Percentiles rank a stretch among this genome's conserved stretches.
Conservation (phyloP, 64 coral and sea anemone genomes). For the Stichodactyla mertensii region DNA sequence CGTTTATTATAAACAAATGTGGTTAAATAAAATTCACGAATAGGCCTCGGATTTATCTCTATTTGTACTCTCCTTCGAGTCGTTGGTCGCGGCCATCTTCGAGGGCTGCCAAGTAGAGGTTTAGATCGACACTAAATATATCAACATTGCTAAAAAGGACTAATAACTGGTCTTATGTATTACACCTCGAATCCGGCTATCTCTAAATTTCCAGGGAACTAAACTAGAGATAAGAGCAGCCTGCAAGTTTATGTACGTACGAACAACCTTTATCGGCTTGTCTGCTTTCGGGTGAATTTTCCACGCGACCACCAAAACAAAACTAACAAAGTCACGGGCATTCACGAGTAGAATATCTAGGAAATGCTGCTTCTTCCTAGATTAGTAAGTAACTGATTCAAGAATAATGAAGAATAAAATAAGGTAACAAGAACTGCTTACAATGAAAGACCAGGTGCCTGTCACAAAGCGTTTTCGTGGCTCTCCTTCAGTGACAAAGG, state of each 20-base stretch:
- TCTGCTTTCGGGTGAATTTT: slow-evolving; percentile 1
- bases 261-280: slow-evolving; percentile 8
- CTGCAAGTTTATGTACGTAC: not conserved
- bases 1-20: slow-evolving; percentile 1
- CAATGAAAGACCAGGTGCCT: slow-evolving; percentile 55
- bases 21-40: not conserved
- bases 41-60: not conserved
- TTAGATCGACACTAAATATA: not conserved
- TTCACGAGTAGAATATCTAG: not conserved
- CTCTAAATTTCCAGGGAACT: not conserved
- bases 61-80: slow-evolving; percentile 9
- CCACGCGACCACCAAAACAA: slow-evolving; percentile 1
- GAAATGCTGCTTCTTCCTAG: not conserved
- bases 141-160: not conserved
- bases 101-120: not conserved
- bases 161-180: slow-evolving; percentile 2
- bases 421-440: slow-evolving; percentile 27
- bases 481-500: slow-evolving; percentile 8
- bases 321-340: not conserved
- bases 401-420: slow-evolving; percentile 16
- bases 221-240: slow-evolving; percentile 3
- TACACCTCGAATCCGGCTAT: not conserved
- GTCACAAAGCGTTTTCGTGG: slow-evolving; percentile 58
- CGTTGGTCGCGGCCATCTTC: not conserved
- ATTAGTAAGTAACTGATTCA: not conserved